Evolutionary conservation across 2,113 vertebrate species (phyloP).

Genomic region (Sarotherodon lohbergeri): DNA sequence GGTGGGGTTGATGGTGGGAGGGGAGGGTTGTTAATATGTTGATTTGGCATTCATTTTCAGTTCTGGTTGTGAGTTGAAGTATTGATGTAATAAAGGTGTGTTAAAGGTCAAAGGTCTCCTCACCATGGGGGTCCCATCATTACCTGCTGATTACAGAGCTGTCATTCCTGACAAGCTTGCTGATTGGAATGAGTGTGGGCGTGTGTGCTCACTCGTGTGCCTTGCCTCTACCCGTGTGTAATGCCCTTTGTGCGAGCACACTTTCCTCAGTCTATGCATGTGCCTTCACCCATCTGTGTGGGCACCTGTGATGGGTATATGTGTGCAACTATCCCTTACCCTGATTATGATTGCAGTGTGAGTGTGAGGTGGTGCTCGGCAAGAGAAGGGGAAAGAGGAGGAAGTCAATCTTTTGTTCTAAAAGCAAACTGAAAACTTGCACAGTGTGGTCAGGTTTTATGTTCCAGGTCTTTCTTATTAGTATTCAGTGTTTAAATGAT

Average conservation of each 20-base stretch:
- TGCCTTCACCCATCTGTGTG: constrained; percentile 24
- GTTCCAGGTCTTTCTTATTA: background rate
- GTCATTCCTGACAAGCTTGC: constrained; percentile 42
- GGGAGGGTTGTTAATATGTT: no score
- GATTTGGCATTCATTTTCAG: no score
- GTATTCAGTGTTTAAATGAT: constrained; percentile 5
- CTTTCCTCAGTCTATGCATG: background rate
- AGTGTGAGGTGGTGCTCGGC: background rate
- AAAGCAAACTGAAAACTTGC: background rate
- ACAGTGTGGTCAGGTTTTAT: background rate
- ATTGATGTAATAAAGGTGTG: no score
- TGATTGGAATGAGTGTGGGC: constrained; percentile 41
- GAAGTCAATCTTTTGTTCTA: constrained; percentile 18
- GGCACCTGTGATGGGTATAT: constrained; percentile 4
- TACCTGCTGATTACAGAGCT: constrained; percentile 64
- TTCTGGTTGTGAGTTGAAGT: no score
- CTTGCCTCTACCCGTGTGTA: background rate
- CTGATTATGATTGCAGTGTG: constrained; percentile 55
- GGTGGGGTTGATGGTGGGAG: no score
- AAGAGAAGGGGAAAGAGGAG: background rate
- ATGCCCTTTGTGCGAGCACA: background rate
- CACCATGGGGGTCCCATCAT: constrained; percentile 23
- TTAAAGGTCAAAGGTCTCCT: background rate
- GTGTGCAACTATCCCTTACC: background rate
- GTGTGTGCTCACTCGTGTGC: background rate